Base-by-base conservation (phyloP, 1,140 invertebrate genomes). In the Lordiphosa mommai region DNA sequence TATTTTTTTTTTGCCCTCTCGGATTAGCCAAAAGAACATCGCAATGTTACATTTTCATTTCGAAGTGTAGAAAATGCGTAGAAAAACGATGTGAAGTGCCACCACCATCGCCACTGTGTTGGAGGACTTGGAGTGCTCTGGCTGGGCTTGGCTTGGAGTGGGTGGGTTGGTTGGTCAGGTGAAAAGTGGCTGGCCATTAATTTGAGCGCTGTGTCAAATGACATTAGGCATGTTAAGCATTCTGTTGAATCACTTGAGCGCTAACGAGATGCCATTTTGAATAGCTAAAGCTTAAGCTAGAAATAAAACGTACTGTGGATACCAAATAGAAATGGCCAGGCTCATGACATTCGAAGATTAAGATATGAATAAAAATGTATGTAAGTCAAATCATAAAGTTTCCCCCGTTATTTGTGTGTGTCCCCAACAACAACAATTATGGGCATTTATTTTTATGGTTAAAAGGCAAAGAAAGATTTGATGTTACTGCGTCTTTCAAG, bases 181-280 rank as follows among this genome's bases (percentile, higher is more conserved):
- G 76, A 82, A 84, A 82, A 82, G 76, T 82, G 71, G 69, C 59
- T 67, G 71, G 76, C 76, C 84, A 82, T 82, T 82, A 82, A 84
- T 82, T 84, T 76, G 67, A 76, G 63, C 47, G 77, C 66, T 82
- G 66, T 44, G 77, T 64, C 77, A 82, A 80, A 84, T 76, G 76
- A 84, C 76, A 84, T 76, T 82, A 79, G 74, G 76, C 76, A 79
- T 79, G 74, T 79, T 79, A 70, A 80, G 74, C 76, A 79, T 79
- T 79, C 74, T 79, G 74, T 79, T 79, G 74, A 79, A 79, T 79
- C 74, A 79, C 76, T 79, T 79, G 60, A 82, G 71, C 76, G 55
- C 76, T 79, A 79, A 79, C 76, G 74, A 79, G 74, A 68, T 70
- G 76, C 60, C 76, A 79, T 79, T 79, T 43, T 82, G 76, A 82